phyloP scores from a whole-genome alignment of 1,140 invertebrate genomes.

The Hirudo medicinalis region DNA sequence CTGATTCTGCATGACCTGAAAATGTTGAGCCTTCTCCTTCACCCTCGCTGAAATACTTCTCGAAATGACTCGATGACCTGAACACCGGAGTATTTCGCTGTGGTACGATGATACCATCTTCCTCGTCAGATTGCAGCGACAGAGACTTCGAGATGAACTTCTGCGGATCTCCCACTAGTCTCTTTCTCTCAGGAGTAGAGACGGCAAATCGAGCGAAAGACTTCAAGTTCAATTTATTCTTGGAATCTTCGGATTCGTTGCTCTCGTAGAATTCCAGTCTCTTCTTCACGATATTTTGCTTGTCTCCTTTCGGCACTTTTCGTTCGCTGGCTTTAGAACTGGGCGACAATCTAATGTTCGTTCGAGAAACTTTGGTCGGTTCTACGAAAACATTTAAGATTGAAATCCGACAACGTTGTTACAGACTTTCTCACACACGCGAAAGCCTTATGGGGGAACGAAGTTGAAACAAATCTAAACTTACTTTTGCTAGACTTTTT shows the following conservation, averaged over 20 bases:
- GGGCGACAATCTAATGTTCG: too few species aligned
- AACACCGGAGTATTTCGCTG: neutral
- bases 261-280: constrained; percentile 7
- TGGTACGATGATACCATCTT: neutral
- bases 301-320: neutral
- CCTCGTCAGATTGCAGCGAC: neutral
- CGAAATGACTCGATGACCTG: neutral
- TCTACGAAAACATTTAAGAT: too few species aligned
- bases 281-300: neutral
- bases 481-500: too few species aligned
- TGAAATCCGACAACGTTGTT: too few species aligned
- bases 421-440: too few species aligned
- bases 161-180: neutral
- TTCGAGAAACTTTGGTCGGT: too few species aligned
- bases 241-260: neutral
- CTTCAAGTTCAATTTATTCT: neutral
- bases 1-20: too few species aligned
- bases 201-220: neutral
- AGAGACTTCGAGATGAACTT: constrained; percentile 3
- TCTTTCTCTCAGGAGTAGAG: neutral
- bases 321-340: neutral
- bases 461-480: too few species aligned
- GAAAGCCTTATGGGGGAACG: too few species aligned
- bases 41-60: constrained; percentile 7
- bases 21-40: neutral